Evolutionary conservation across 2,797 vertebrate species (phyloP).

Genomic region (Microctenopoma steveboyesi): DNA sequence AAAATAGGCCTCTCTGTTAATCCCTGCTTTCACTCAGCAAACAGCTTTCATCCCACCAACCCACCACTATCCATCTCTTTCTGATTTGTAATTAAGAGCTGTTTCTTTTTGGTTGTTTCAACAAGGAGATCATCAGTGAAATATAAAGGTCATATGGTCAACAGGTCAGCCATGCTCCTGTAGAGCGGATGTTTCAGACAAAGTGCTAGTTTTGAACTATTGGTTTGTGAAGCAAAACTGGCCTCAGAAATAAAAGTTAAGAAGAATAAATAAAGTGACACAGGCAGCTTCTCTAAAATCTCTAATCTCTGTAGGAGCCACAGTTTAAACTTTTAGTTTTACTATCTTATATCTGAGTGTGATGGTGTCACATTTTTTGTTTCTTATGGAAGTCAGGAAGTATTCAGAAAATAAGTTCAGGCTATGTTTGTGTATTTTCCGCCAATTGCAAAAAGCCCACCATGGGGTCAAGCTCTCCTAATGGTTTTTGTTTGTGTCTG

Average conservation of each 20-base stretch:
- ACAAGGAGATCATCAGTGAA: not conserved
- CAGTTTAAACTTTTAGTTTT: slow-evolving; percentile 7
- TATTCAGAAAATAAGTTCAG: not conserved
- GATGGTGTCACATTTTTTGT: not conserved
- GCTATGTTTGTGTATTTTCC: slow-evolving; percentile 31
- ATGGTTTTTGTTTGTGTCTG: slow-evolving; percentile 68
- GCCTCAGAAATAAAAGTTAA: slow-evolving; percentile 6
- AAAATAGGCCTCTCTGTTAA: slow-evolving; percentile 77
- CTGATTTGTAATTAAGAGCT: slow-evolving; percentile 68
- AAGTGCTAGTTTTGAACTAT: not conserved
- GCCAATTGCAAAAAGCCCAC: slow-evolving; percentile 52
- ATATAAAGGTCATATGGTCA: slow-evolving; percentile 16
- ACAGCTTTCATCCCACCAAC: slow-evolving; percentile 59
- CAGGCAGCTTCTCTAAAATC: slow-evolving; percentile 15
- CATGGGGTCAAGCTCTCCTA: slow-evolving; percentile 60
- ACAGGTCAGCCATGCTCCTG: not conserved
- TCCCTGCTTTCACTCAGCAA: slow-evolving; percentile 65
- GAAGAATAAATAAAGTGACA: slow-evolving; percentile 13
- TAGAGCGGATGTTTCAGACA: not conserved
- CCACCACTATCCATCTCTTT: slow-evolving; percentile 26
- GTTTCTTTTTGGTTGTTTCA: slow-evolving; percentile 29
- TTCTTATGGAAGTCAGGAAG: slow-evolving; percentile 1
- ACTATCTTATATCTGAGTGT: slow-evolving; percentile 1
- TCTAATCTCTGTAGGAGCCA: slow-evolving; percentile 11
- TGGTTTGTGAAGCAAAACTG: slow-evolving; percentile 20